Percentiles rank a stretch among this genome's conserved stretches.
phyloP scores from a whole-genome alignment of 2,888 invertebrate species.

The Drosophila conformis region DNA sequence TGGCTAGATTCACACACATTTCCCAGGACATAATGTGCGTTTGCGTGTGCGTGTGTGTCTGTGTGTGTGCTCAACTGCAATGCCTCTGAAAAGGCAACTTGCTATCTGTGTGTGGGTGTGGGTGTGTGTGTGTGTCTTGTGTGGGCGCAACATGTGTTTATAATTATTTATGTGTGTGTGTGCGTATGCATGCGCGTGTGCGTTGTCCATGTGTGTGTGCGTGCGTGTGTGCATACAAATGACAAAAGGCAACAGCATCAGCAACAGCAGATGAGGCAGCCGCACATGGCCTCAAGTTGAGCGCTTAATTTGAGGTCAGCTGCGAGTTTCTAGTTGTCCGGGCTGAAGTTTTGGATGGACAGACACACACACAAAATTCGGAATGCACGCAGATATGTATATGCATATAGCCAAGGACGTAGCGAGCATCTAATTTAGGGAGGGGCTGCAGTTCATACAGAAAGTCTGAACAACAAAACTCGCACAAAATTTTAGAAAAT shows the following conservation, averaged over 20 bases:
- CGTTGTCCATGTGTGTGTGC: conserved; percentile 14
- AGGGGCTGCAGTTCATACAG: neutral
- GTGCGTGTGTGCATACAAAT: conserved; percentile 29
- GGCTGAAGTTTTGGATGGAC: conserved; percentile 5
- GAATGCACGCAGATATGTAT: neutral
- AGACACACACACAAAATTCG: neutral
- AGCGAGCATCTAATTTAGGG: neutral
- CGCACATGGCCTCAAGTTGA: conserved; percentile 57
- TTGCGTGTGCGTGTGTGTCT: neutral
- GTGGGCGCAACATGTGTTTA: conserved; percentile 74
- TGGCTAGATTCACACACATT: conserved; percentile 49
- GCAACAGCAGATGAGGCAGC: conserved; percentile 11
- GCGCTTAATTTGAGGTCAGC: conserved; percentile 71
- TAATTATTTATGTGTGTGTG: conserved; percentile 67
- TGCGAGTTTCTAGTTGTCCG: conserved; percentile 7
- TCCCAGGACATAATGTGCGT: conserved; percentile 4
- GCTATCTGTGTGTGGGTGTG: conserved; percentile 9
- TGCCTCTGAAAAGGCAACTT: conserved; percentile 8
- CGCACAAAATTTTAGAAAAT: neutral
- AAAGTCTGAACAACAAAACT: neutral
- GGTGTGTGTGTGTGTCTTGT: conserved; percentile 25
- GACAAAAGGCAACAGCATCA: conserved; percentile 17
- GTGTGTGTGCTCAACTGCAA: conserved; percentile 15
- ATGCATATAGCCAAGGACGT: neutral
- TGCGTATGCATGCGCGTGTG: conserved; percentile 3